These are phyloP conservation scores for Metacarcinus magister DNA, from an alignment of 2,888 invertebrate species.

Conservation along the genomic window DNA sequence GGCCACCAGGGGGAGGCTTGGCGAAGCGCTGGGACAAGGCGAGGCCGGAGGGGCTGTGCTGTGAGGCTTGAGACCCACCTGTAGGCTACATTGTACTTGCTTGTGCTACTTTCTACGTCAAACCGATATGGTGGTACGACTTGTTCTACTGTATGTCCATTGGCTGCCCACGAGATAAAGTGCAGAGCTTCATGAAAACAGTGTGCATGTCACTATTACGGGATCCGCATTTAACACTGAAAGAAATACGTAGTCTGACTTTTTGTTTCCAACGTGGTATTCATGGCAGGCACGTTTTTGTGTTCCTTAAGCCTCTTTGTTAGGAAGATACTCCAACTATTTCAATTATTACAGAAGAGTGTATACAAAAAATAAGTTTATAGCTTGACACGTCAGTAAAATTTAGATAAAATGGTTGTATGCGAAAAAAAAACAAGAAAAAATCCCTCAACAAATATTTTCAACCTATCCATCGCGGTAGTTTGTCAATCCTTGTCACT, in stretches of 20 bases:
- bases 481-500: neutral
- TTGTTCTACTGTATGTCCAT: neutral
- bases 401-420: neutral
- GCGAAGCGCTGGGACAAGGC: constrained; percentile 1
- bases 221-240: neutral
- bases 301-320: neutral
- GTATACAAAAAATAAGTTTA: neutral
- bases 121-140: neutral
- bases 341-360: neutral
- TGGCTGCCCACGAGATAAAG: neutral
- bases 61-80: neutral
- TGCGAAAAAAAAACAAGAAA: neutral
- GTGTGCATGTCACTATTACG: neutral
- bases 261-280: neutral
- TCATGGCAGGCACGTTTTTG: neutral
- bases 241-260: neutral
- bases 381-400: neutral
- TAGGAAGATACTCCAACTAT: neutral
- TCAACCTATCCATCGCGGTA: neutral
- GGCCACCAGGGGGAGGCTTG: constrained; percentile 35
- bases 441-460: neutral
- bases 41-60: neutral
- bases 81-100: neutral
- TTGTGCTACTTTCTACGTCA: neutral
- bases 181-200: neutral